Percentiles rank a stretch among this genome's conserved stretches.
Conservation (phyloP, 2,113 vertebrate species). For the Thryonomys swinderianus region DNA sequence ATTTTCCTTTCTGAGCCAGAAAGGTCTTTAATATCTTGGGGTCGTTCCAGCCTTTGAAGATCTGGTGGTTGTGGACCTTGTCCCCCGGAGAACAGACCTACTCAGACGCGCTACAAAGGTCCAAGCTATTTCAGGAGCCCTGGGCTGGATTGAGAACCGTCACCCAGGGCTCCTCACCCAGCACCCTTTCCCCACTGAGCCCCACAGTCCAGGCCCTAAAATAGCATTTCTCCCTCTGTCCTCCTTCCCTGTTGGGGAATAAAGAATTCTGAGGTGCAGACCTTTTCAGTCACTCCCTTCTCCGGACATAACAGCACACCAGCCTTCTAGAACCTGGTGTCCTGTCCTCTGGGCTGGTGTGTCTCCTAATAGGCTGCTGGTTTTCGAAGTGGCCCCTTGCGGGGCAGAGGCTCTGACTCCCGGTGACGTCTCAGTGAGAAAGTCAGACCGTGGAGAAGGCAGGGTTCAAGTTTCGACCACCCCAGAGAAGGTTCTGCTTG, state of each 20-base stretch:
- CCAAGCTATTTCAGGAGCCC: neutral
- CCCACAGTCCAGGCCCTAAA: neutral
- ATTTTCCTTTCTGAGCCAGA: neutral
- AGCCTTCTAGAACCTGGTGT: neutral
- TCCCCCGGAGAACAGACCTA: neutral
- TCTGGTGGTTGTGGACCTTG: neutral
- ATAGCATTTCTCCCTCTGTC: neutral
- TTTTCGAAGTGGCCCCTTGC: neutral
- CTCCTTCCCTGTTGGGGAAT: constrained; percentile 40
- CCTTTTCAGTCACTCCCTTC: neutral
- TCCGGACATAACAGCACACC: fast-evolving
- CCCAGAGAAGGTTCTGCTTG: neutral
- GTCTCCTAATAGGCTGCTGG: neutral
- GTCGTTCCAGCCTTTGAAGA: neutral
- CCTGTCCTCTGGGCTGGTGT: neutral
- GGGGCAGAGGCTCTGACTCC: neutral
- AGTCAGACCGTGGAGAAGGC: neutral
- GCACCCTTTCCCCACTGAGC: neutral
- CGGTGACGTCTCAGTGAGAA: neutral
- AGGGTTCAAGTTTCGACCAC: neutral
- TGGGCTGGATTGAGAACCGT: neutral
- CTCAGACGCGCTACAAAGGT: neutral
- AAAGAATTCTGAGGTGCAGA: constrained; percentile 57
- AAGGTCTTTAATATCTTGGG: neutral
- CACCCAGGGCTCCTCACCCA: neutral